Evolutionary conservation across 2,888 invertebrate species (phyloP).

Genomic region (Pecten maximus): DNA sequence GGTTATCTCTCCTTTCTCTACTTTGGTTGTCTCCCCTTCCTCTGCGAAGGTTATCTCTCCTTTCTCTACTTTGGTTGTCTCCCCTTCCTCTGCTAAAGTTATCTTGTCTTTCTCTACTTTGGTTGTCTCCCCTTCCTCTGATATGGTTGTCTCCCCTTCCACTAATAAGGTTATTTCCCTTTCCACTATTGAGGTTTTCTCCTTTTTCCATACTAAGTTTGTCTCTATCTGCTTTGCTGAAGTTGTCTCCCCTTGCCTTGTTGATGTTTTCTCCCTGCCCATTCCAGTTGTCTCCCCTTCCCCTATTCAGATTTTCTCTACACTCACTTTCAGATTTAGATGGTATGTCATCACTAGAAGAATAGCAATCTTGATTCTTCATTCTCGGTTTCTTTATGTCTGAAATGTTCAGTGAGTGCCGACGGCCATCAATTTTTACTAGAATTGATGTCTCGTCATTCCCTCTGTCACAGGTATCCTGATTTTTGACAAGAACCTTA

Average conservation of each 20-base stretch:
- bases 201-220: not conserved
- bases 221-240: not conserved
- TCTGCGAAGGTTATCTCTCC: not conserved
- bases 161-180: not conserved
- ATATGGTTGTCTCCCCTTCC: not conserved
- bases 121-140: not conserved
- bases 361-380: not conserved
- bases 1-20: too few species aligned
- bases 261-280: too few species aligned
- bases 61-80: not conserved
- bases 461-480: too few species aligned
- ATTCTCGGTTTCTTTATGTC: too few species aligned
- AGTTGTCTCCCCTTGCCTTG: too few species aligned
- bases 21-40: not conserved
- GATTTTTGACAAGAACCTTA: too few species aligned
- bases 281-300: too few species aligned
- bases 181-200: not conserved
- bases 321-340: too few species aligned
- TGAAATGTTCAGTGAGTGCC: too few species aligned
- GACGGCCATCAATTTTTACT: too few species aligned
- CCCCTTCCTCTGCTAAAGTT: conserved; percentile 35
- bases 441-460: too few species aligned
- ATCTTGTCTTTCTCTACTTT: not conserved
- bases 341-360: not conserved
- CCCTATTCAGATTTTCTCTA: too few species aligned